These are phyloP conservation scores for Drosophila nigrodunni DNA, from an alignment of 1,140 invertebrate species.

Conservation along the genomic window DNA sequence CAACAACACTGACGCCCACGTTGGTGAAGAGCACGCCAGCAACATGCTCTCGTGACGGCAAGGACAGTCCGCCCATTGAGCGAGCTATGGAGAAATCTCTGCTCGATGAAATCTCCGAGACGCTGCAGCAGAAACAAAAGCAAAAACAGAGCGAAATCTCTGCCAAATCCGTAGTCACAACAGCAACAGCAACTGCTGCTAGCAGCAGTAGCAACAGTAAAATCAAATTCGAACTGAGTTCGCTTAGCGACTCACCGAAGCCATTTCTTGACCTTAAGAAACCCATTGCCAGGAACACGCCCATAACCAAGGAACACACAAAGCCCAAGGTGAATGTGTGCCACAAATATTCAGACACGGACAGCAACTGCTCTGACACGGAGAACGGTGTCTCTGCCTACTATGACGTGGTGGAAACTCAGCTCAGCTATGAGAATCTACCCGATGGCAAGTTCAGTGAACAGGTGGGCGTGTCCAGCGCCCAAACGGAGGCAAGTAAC, in stretches of 20 bases:
- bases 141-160: constrained; percentile 64
- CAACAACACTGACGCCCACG: constrained; percentile 86
- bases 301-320: constrained; percentile 86
- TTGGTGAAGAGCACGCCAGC: constrained; percentile 55
- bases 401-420: constrained; percentile 82
- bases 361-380: constrained; percentile 80
- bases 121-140: constrained; percentile 85
- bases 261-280: constrained; percentile 86
- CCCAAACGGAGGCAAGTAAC: constrained; percentile 33
- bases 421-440: constrained; percentile 84
- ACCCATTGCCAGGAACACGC: constrained; percentile 86
- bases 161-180: constrained; percentile 31
- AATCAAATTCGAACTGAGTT: constrained; percentile 78
- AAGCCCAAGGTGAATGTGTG: constrained; percentile 87
- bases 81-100: constrained; percentile 88
- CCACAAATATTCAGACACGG: constrained; percentile 85
- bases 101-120: constrained; percentile 89
- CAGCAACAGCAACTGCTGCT: constrained; percentile 24
- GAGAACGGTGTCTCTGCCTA: constrained; percentile 83
- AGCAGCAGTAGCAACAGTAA: constrained; percentile 38
- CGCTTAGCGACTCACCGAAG: constrained; percentile 70
- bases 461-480: constrained; percentile 64
- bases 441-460: constrained; percentile 79
- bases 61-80: constrained; percentile 82
- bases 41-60: constrained; percentile 60